phyloP scores from a whole-genome alignment of 2,888 invertebrate genomes.

The Erebia epiphron region DNA sequence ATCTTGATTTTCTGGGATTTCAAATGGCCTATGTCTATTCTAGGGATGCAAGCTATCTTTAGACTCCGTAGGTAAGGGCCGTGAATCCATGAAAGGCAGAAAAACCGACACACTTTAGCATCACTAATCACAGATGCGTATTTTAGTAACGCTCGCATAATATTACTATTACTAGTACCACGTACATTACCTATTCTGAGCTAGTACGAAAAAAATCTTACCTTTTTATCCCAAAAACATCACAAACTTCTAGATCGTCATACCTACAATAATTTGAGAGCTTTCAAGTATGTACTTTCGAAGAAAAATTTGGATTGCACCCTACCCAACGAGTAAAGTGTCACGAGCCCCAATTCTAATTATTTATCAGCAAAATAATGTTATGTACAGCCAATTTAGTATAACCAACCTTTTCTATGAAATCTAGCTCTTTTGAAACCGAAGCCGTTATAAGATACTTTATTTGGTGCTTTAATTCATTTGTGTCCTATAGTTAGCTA shows the following conservation, averaged over 20 bases:
- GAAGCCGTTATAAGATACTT: background rate
- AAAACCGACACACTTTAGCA: background rate
- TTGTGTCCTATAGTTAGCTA: too few species aligned
- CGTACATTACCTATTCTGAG: too few species aligned
- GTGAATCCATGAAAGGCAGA: background rate
- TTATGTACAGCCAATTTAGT: background rate
- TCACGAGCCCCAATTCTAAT: conserved; percentile 4
- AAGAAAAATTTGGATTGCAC: conserved; percentile 11
- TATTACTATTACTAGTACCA: too few species aligned
- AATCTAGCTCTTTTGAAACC: background rate
- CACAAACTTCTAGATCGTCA: conserved; percentile 19
- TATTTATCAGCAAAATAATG: background rate
- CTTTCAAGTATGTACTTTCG: conserved; percentile 2
- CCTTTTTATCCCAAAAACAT: conserved; percentile 14
- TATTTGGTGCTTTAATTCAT: too few species aligned
- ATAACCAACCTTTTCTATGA: background rate
- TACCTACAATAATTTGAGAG: conserved; percentile 23
- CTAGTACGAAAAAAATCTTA: too few species aligned
- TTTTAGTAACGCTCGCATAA: too few species aligned
- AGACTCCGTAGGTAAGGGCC: too few species aligned
- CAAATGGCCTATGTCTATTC: too few species aligned
- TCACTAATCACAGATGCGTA: too few species aligned
- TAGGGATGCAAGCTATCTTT: too few species aligned
- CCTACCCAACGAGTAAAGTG: conserved; percentile 6
- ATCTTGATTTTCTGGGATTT: too few species aligned